Evolutionary conservation across 2,113 vertebrate genomes (phyloP).

Genomic region (Thalassoma bifasciatum): DNA sequence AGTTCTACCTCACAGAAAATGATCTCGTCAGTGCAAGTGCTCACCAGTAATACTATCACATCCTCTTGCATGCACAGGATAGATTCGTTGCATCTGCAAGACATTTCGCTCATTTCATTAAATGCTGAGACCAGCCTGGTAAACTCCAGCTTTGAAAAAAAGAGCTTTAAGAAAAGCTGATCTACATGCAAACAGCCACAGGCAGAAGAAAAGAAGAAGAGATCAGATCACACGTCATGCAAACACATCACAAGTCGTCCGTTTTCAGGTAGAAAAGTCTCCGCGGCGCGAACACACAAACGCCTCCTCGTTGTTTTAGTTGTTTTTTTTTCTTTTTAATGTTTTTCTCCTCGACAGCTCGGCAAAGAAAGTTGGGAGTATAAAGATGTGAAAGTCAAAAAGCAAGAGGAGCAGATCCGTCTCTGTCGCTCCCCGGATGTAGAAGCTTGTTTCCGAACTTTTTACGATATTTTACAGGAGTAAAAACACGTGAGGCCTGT

Average conservation of each 20-base stretch:
- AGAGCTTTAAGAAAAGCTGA: conserved; percentile 36
- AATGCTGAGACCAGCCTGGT: conserved; percentile 26
- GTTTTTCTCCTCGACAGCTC: too few relatives aligned
- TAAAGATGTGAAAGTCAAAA: conserved; percentile 1
- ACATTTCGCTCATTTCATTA: conserved; percentile 43
- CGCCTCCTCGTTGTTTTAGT: too few relatives aligned
- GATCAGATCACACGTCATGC: conserved; percentile 44
- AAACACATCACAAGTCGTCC: conserved; percentile 43
- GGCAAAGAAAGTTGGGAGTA: background rate
- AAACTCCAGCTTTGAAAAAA: conserved; percentile 22
- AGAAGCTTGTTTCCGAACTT: background rate
- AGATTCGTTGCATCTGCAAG: conserved; percentile 37
- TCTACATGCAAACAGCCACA: conserved; percentile 41
- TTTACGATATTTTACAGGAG: background rate
- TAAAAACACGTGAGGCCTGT: conserved; percentile 1
- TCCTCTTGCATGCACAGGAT: conserved; percentile 24
- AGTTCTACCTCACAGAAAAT: conserved; percentile 12
- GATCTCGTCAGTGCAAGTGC: conserved; percentile 13
- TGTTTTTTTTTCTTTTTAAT: too few relatives aligned
- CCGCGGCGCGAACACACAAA: background rate
- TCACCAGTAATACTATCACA: conserved; percentile 27
- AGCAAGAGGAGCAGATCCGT: background rate
- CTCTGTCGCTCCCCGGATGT: background rate
- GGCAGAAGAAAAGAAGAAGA: conserved; percentile 13
- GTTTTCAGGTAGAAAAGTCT: conserved; percentile 31